Base-by-base conservation (phyloP, 2,113 vertebrate species). In the Tetrao urogallus region DNA sequence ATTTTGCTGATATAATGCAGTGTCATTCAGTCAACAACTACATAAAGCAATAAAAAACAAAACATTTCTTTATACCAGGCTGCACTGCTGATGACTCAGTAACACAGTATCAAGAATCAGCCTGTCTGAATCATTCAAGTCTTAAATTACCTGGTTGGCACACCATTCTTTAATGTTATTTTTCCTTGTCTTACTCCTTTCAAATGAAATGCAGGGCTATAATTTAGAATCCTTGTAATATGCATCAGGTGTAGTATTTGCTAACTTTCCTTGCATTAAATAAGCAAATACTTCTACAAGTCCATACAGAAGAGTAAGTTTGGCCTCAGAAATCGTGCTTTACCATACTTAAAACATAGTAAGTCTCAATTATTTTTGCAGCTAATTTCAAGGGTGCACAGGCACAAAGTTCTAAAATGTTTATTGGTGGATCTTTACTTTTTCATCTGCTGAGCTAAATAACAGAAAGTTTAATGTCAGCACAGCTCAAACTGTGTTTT, bases 201-300 rank as follows among this genome's bases (percentile, higher is more conserved):
- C n/a, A 93, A 93, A 93, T 32, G 52, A 96, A 91, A 80, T 57
- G 56, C 30, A 89, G 72, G 47, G 20, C 71, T 80, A 65, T 89
- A 77, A 36, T 92, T 93, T 43, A 90, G 52, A 93, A 94, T 67
- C 25, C 43, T 75, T 60, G 22, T 64, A 80, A 74, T 21, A 50
- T 15, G 27, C 47, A 88, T 47, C 52, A 82, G 34, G 50, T 86
- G 42, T 54, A 56, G 56, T 64, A 63, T 74, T 93, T 42, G 27
- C 84, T 61, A 86, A 82, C 27, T 74, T 64, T 36, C 48, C 40
- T 71, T 63, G 45, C 14, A 74, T 67, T 74, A 88, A 89, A 85
- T n/a, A 91, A 82, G 18, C 18, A 85, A 82, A 47, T 50, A 77
- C 14, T 86, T 48, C 73, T 32, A 69, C 74, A 81, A 84, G 43